Conservation (phyloP, 2,113 vertebrate species). For the Chloebia gouldiae region DNA sequence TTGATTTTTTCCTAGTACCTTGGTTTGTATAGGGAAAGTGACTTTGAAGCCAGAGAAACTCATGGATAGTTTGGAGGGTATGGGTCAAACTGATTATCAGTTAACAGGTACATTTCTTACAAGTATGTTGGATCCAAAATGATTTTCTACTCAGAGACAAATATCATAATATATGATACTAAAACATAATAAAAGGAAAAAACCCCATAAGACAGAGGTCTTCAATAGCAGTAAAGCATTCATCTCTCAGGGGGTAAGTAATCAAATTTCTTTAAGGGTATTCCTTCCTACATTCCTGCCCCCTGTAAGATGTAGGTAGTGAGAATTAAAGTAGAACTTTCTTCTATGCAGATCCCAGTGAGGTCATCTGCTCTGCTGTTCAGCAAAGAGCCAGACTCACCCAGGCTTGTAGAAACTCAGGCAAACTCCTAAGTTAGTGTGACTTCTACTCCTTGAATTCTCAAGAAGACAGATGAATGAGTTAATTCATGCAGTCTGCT, state of each 20-base stretch:
- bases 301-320: not conserved
- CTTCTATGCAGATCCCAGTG: accelerated
- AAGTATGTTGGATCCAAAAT: not conserved
- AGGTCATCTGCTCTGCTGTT: not conserved
- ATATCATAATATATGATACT: not conserved
- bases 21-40: not conserved
- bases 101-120: not conserved
- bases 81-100: not conserved
- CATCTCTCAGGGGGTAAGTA: not conserved
- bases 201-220: accelerated
- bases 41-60: not conserved
- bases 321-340: not conserved
- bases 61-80: not conserved
- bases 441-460: not conserved
- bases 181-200: not conserved
- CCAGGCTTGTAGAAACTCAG: not conserved
- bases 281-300: not conserved
- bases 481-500: not conserved
- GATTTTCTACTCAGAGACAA: not conserved
- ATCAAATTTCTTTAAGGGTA: not conserved
- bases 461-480: not conserved
- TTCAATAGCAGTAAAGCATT: not conserved
- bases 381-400: not conserved
- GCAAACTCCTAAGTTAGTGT: not conserved
- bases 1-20: not conserved